Evolutionary conservation across 2,113 vertebrate species (phyloP).

Genomic region (Crotalus helleri): DNA sequence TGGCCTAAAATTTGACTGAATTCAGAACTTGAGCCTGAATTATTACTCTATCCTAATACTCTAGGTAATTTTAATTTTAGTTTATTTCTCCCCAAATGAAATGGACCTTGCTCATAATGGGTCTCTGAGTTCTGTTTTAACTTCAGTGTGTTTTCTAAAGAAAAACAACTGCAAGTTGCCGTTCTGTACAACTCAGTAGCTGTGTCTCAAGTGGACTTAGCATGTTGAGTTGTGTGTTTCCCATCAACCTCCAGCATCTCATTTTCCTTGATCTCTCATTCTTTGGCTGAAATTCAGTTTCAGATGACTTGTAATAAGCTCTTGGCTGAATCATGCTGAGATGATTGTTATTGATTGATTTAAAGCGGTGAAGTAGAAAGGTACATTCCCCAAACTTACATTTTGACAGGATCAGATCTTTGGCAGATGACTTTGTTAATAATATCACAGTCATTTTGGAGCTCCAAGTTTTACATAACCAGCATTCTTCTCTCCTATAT

Average conservation of each 20-base stretch:
- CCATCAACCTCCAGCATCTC: constrained; percentile 16
- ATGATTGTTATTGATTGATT: constrained; percentile 57
- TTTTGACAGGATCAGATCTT: constrained; percentile 50
- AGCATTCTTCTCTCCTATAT: constrained; percentile 24
- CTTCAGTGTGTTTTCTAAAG: background rate
- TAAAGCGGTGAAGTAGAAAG: constrained; percentile 49
- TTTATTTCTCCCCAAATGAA: background rate
- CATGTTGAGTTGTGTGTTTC: constrained; percentile 40
- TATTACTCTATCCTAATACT: background rate
- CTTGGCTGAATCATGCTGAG: constrained; percentile 51
- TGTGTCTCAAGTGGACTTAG: constrained; percentile 23
- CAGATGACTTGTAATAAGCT: constrained; percentile 41
- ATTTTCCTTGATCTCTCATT: constrained; percentile 45
- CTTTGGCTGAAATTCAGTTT: constrained; percentile 52
- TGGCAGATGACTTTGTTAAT: constrained; percentile 58
- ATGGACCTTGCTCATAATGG: background rate
- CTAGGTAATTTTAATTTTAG: background rate
- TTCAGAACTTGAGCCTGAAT: constrained; percentile 5
- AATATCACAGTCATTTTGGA: constrained; percentile 35
- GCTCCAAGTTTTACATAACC: constrained; percentile 49
- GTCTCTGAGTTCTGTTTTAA: constrained; percentile 18
- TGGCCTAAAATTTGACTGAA: background rate
- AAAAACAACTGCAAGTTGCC: constrained; percentile 32
- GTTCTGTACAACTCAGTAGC: constrained; percentile 37
- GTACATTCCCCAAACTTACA: constrained; percentile 49